A percentile compares a stretch with the other conserved stretches of the same genome.
These are phyloP conservation scores for Strigamia crassipes DNA, from an alignment of 2,888 invertebrate species.

Conservation along the genomic window DNA sequence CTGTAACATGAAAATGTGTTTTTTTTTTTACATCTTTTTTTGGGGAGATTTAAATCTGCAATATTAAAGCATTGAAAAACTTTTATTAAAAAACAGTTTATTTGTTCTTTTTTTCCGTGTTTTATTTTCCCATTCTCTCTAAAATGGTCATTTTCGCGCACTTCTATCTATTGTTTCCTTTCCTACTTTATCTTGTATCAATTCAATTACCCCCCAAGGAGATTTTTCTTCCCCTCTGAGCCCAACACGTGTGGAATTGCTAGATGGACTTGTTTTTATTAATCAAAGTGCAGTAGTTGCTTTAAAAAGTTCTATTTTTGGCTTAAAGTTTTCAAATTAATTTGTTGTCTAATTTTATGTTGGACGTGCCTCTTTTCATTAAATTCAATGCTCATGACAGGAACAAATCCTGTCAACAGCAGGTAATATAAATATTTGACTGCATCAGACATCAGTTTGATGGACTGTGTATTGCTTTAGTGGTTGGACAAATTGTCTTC, in stretches of 20 bases:
- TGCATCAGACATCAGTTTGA: background rate
- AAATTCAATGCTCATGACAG: background rate
- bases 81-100: slow-evolving; percentile 13
- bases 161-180: slow-evolving; percentile 32
- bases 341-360: background rate
- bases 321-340: background rate
- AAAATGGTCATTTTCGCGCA: slow-evolving; percentile 18
- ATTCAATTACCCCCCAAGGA: slow-evolving; percentile 37
- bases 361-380: background rate
- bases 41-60: background rate
- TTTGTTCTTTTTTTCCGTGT: background rate
- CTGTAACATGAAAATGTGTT: background rate
- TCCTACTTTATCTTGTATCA: slow-evolving; percentile 33
- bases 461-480: background rate
- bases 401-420: background rate
- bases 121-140: background rate
- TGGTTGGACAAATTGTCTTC: background rate
- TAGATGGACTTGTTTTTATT: slow-evolving; percentile 34
- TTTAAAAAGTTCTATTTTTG: background rate
- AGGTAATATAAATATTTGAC: background rate
- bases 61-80: background rate
- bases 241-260: slow-evolving; percentile 26
- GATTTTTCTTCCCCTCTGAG: background rate
- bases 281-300: background rate
- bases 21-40: background rate